Evolutionary conservation across 2,888 invertebrate species (phyloP).

Genomic region (Orgyia antiqua): DNA sequence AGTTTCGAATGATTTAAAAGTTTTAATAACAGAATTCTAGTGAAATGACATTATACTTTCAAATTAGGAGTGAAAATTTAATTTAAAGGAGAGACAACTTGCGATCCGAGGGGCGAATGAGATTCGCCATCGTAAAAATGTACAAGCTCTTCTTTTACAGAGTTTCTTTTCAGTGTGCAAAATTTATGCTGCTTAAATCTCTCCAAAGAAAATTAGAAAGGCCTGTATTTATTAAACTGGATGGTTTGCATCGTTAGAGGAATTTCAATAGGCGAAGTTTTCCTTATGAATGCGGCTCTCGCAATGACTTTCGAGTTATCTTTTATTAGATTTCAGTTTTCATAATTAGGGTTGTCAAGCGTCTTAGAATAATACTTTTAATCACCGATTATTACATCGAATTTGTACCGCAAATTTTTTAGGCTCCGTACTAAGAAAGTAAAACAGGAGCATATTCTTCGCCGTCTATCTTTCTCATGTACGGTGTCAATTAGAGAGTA

Average conservation of each 20-base stretch:
- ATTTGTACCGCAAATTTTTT: constrained; percentile 11
- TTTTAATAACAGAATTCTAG: constrained; percentile 79
- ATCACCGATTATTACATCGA: constrained; percentile 32
- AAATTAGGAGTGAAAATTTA: constrained; percentile 80
- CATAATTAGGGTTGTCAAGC: constrained; percentile 68
- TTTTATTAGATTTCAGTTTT: constrained; percentile 67
- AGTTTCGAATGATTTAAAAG: constrained; percentile 77
- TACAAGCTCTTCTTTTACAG: constrained; percentile 71
- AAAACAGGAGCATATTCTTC: no score
- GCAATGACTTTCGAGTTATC: constrained; percentile 65
- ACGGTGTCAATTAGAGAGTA: no score
- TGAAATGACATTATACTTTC: constrained; percentile 80
- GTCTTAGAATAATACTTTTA: constrained; percentile 59
- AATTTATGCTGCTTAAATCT: constrained; percentile 75
- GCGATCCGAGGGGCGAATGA: constrained; percentile 68
- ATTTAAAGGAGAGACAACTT: constrained; percentile 77
- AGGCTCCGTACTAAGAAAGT: no score
- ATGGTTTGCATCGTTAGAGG: constrained; percentile 72
- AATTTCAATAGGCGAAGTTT: constrained; percentile 74
- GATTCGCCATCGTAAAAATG: constrained; percentile 73
- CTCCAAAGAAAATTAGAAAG: constrained; percentile 71
- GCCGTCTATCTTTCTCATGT: no score
- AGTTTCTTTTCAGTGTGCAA: constrained; percentile 73
- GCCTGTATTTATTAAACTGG: constrained; percentile 72
- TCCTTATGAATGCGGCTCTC: constrained; percentile 70